Percentiles rank a stretch among this genome's conserved stretches.
Evolutionary conservation across 1,140 invertebrate species (phyloP).

Genomic region (Solenopsis invicta): DNA sequence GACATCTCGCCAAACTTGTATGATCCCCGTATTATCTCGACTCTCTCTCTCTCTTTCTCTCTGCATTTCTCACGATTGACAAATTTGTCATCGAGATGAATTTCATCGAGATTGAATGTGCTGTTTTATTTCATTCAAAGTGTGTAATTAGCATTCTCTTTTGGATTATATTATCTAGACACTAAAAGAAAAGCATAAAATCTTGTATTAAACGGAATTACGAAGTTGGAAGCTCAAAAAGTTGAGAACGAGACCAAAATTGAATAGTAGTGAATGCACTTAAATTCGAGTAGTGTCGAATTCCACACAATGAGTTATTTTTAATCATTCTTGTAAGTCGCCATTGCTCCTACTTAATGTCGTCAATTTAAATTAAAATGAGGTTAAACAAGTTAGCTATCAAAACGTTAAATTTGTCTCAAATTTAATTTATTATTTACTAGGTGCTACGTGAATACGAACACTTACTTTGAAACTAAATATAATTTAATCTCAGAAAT

Average conservation of each 20-base stretch:
- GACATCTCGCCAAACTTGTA: conserved; percentile 6
- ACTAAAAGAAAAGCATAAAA: background rate
- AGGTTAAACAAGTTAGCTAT: no score
- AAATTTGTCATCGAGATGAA: conserved; percentile 9
- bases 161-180: background rate
- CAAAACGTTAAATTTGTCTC: no score
- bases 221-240: background rate
- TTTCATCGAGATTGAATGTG: background rate
- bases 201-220: background rate
- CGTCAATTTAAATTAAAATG: no score
- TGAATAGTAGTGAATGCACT: background rate
- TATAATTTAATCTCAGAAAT: no score
- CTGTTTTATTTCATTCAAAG: background rate
- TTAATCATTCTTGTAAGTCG: no score
- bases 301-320: no score
- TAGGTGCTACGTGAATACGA: no score
- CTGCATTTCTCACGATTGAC: conserved; percentile 25
- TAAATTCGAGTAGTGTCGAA: no score
- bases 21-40: background rate
- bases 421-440: no score
- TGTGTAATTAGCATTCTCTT: background rate
- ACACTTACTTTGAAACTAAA: no score
- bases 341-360: no score
- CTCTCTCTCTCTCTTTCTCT: background rate
- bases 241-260: no score